Evolutionary conservation across 2,113 vertebrate genomes (phyloP).

Genomic region (Callaeas wilsoni): DNA sequence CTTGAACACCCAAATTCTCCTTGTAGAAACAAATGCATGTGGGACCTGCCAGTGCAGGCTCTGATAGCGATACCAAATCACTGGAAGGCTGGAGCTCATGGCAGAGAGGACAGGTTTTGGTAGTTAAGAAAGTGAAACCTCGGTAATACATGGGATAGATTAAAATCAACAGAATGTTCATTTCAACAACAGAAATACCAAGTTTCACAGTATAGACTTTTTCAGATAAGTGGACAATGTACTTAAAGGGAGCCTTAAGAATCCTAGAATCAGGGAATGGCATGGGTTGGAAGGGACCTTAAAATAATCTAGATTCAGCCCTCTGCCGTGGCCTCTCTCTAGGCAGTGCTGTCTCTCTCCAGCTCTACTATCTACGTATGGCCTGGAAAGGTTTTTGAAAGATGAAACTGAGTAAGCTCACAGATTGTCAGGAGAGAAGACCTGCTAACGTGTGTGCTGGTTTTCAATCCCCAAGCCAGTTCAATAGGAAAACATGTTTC

Average conservation of each 20-base stretch:
- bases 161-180: not conserved
- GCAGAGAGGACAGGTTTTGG: not conserved
- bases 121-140: not conserved
- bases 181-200: not conserved
- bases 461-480: not conserved
- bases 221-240: not conserved
- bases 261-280: not conserved
- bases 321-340: not conserved
- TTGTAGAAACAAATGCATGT: not conserved
- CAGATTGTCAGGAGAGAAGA: not conserved
- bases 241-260: not conserved
- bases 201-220: not conserved
- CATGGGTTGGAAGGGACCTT: not conserved
- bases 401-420: not conserved
- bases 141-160: not conserved
- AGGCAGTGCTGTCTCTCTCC: not conserved
- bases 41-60: not conserved
- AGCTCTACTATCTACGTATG: not conserved
- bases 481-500: not conserved
- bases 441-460: not conserved
- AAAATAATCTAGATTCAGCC: not conserved
- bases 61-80: not conserved
- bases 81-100: not conserved
- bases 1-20: not conserved
- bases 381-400: not conserved